Conservation (phyloP, 2,797 vertebrate species). For the Phrynocephalus guinanensis region DNA sequence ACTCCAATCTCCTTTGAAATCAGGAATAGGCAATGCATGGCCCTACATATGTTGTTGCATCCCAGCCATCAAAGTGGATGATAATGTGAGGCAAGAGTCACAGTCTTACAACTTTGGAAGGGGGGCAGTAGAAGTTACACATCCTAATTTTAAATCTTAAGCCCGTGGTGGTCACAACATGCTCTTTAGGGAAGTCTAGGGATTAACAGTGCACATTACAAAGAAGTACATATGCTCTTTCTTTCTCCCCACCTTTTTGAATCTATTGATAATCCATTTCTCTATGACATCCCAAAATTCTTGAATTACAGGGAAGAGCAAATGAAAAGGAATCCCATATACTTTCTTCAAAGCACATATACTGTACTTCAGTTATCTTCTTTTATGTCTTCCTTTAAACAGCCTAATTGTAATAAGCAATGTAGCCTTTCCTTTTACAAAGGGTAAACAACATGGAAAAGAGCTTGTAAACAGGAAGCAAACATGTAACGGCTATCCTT, state of each 20-base stretch:
- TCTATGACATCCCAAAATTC: background rate
- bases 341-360: background rate
- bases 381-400: background rate
- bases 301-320: background rate
- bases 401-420: background rate
- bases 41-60: background rate
- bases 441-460: background rate
- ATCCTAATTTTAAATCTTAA: background rate
- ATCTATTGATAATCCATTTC: background rate
- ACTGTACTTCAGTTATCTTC: background rate
- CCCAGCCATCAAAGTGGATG: background rate
- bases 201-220: background rate
- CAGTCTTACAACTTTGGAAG: background rate
- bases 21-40: background rate
- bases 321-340: background rate
- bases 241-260: background rate
- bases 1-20: background rate
- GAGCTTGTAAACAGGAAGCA: background rate
- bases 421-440: background rate
- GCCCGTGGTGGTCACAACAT: background rate
- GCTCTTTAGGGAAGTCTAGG: background rate
- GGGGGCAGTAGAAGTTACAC: background rate
- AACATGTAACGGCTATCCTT: too few species aligned
- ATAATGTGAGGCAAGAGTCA: background rate
- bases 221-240: background rate